A percentile compares a stretch with the other conserved stretches of the same genome.
Conservation (phyloP, 2,888 invertebrate genomes). For the Gasteruption jaculator region DNA sequence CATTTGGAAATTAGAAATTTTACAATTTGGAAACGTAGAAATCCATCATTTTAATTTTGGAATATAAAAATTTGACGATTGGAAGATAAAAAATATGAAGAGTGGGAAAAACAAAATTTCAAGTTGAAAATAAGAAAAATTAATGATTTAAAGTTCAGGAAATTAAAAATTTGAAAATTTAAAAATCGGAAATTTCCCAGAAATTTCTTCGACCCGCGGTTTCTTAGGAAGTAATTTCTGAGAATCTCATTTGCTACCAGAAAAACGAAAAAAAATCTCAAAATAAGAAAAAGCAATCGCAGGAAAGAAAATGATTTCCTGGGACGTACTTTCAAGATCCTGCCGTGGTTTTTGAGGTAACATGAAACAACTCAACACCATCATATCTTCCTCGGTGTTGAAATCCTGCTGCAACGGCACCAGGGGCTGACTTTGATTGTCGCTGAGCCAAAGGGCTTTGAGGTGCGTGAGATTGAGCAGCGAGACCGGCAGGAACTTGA, state of each 20-base stretch:
- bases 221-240: neutral
- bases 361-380: conserved; percentile 86
- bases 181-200: too few relatives aligned
- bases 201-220: too few relatives aligned
- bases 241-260: neutral
- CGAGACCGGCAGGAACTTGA: conserved; percentile 80
- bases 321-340: conserved; percentile 45
- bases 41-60: too few relatives aligned
- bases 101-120: too few relatives aligned
- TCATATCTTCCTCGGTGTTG: conserved; percentile 72
- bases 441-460: conserved; percentile 88
- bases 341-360: conserved; percentile 69
- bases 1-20: too few relatives aligned
- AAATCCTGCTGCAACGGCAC: conserved; percentile 86
- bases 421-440: conserved; percentile 90
- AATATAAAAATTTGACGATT: too few relatives aligned
- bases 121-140: too few relatives aligned
- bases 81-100: too few relatives aligned
- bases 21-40: too few relatives aligned
- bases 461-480: conserved; percentile 78
- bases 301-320: neutral
- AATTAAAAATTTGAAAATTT: neutral
- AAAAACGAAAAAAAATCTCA: neutral
- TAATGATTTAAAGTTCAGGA: conserved; percentile 9
- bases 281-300: neutral